These are phyloP conservation scores for Oxytorus armatus DNA, from an alignment of 2,888 invertebrate genomes.

Conservation along the genomic window DNA sequence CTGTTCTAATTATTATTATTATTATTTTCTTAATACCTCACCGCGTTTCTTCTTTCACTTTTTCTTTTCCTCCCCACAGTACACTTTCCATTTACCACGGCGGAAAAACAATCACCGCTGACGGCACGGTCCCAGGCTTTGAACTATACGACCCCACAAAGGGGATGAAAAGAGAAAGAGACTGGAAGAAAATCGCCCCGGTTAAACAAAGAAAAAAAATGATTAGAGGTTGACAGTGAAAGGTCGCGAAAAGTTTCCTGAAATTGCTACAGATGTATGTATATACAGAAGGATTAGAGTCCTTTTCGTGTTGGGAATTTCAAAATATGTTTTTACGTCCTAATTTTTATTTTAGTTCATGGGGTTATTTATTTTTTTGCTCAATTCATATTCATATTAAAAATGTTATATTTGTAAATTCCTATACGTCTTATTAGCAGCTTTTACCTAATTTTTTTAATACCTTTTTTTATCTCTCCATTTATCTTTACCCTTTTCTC, in stretches of 20 bases:
- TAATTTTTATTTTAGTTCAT: background rate
- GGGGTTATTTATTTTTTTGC: background rate
- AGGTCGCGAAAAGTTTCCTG: background rate
- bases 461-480: background rate
- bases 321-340: too few relatives aligned
- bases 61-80: background rate
- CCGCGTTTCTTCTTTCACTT: background rate
- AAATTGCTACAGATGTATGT: too few relatives aligned
- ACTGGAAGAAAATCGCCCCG: background rate
- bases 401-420: too few relatives aligned
- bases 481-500: background rate
- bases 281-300: too few relatives aligned
- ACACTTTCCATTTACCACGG: background rate
- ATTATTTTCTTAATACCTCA: background rate
- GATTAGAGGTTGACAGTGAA: background rate
- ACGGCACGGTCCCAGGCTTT: conserved; percentile 22
- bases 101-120: conserved; percentile 34
- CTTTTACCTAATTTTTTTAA: background rate
- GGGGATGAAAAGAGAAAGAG: background rate
- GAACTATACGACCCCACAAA: conserved; percentile 42
- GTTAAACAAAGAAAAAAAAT: background rate
- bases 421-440: background rate
- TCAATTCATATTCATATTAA: background rate
- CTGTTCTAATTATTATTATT: conserved; percentile 2
- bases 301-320: too few relatives aligned